Base-by-base conservation (phyloP, 2,113 vertebrate genomes). In the Cyanoderma ruficeps region DNA sequence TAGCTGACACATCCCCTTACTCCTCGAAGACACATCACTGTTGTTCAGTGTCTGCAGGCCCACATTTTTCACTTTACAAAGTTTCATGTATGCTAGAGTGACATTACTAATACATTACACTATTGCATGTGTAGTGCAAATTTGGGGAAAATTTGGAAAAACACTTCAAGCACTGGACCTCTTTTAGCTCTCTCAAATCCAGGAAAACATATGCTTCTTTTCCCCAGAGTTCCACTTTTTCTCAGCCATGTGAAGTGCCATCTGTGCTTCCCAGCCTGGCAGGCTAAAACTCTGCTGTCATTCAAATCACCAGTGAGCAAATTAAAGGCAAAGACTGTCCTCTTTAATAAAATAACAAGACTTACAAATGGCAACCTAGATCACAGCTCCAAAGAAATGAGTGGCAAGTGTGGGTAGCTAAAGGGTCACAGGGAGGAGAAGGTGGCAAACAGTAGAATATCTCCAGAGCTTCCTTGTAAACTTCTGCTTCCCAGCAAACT, bases 191-290 rank as follows among this genome's bases (percentile, higher is more conserved):
- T 64, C 94, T 84, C 61, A 82, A 94, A 96, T 27, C 33, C 78
- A 93, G 82, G 67, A 71, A 89, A 95, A 88, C 87, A 83, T 77
- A 84, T 12, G 22, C 23, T 92, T 86, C 75, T 72, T 85, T 77
- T 93, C 95, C 90, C 83, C 71, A 76, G 88, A 94, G 92, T 65
- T 79, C 90, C 49, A 80, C 75, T 95, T 87, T 80, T 94, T 56
- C 61, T 90, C 82, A 91, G 88, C 78, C 90, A 64, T 46, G 82
- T 72, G 79, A 97, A 94, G 70, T 80, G 53, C 96, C 95, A 96
- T 95, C 95, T 96, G 94, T 85, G 94, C 85, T 61, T 83, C 67
- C 31, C 85, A 93, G 75, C n/a, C 85, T 80, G 53, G 78, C 63
- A 92, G 92, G 70, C 63, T 90, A 69, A 83, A 95, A 90, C 65